Conservation (phyloP, 2,888 invertebrate genomes). For the Tipula lateralis region DNA sequence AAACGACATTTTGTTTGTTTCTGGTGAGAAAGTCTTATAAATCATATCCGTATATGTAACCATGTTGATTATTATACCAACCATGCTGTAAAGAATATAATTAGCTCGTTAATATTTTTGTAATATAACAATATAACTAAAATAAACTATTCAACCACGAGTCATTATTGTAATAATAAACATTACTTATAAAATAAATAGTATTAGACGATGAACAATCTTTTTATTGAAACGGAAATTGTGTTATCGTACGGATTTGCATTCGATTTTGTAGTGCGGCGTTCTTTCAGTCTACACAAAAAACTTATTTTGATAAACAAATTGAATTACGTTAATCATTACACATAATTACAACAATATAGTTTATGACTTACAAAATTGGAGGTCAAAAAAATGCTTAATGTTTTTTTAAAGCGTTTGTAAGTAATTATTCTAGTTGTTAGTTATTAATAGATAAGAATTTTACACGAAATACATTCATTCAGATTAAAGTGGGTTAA, state of each 20-base stretch:
- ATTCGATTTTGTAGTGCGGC: background rate
- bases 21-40: background rate
- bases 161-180: background rate
- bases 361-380: background rate
- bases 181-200: background rate
- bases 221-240: background rate
- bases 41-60: background rate
- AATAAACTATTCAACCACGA: background rate
- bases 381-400: background rate
- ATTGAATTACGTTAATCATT: background rate
- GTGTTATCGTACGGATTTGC: background rate
- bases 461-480: background rate
- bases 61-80: background rate
- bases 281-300: background rate
- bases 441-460: background rate
- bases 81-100: background rate
- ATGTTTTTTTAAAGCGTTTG: background rate
- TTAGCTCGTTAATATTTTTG: background rate
- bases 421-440: background rate
- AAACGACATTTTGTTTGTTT: background rate
- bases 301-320: background rate
- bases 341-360: background rate
- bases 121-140: background rate
- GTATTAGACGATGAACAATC: background rate
- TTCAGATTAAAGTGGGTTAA: background rate